Conservation (phyloP, 92 coral and sea anemone species). For the Isaurus tuberculatus region DNA sequence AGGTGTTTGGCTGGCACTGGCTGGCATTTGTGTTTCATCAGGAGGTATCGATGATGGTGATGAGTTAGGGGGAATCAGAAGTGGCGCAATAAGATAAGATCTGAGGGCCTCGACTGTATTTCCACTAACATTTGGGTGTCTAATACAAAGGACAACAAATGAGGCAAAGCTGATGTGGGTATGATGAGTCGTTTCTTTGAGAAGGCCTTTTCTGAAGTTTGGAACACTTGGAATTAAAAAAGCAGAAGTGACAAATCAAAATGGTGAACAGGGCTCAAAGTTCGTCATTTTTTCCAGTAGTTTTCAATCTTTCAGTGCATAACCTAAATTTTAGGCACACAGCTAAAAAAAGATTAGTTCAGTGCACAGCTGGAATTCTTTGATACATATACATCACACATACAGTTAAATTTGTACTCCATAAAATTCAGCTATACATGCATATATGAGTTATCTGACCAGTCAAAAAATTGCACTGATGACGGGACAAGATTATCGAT, state of each 20-base stretch:
- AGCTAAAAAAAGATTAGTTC: not conserved
- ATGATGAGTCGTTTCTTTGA: not conserved
- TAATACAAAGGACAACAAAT: conserved; percentile 38
- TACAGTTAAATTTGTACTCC: not conserved
- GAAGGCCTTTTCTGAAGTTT: conserved; percentile 9
- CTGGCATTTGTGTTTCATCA: not conserved
- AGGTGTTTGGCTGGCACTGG: not conserved
- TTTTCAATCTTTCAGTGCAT: not conserved
- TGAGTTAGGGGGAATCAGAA: conserved; percentile 32
- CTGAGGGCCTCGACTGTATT: conserved; percentile 23
- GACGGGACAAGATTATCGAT: not conserved
- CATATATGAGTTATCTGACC: not conserved
- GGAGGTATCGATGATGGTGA: not conserved
- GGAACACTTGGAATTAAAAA: conserved; percentile 28
- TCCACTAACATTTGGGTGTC: conserved; percentile 28
- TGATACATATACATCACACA: not conserved
- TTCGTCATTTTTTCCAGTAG: not conserved
- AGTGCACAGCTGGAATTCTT: not conserved
- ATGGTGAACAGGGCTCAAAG: not conserved
- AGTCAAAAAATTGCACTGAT: not conserved
- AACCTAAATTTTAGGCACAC: not conserved
- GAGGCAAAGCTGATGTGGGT: conserved; percentile 49
- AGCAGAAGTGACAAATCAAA: not conserved
- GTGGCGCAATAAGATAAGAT: conserved; percentile 23
- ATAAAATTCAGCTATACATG: not conserved